Conservation (phyloP, 2,113 vertebrate species). For the Anarrhichthys ocellatus region DNA sequence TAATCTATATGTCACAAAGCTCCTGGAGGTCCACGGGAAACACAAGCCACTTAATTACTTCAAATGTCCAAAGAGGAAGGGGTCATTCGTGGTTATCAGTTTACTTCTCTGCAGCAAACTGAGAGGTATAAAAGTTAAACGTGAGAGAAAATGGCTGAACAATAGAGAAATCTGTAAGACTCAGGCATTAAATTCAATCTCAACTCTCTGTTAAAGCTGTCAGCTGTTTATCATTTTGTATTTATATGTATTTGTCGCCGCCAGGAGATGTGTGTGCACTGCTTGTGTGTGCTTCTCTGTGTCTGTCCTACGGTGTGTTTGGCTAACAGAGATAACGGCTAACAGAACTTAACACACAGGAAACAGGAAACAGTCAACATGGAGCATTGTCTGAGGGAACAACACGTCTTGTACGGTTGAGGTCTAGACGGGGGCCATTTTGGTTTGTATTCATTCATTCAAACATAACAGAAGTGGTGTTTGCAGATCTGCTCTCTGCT, state of each 20-base stretch:
- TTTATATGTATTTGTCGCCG: too few relatives aligned
- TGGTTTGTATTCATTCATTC: too few relatives aligned
- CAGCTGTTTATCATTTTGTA: too few relatives aligned
- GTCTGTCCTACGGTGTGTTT: too few relatives aligned
- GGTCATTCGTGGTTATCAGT: background rate
- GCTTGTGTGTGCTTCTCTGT: too few relatives aligned
- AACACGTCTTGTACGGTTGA: too few relatives aligned
- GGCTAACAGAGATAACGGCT: too few relatives aligned
- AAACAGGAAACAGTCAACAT: background rate
- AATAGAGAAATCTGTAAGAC: background rate
- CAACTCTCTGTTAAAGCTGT: background rate
- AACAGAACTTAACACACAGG: too few relatives aligned
- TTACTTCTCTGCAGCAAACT: background rate
- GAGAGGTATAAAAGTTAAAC: background rate
- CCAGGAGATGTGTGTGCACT: too few relatives aligned
- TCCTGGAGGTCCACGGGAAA: background rate
- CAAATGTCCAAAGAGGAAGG: background rate
- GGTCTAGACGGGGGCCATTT: too few relatives aligned
- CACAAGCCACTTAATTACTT: slow-evolving; percentile 10
- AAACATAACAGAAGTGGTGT: background rate
- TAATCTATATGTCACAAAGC: background rate
- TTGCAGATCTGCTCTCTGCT: background rate
- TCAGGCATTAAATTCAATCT: background rate
- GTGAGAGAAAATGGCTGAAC: background rate
- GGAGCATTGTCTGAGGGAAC: background rate